Base-by-base conservation (phyloP, 2,888 invertebrate species). In the Chymomyza procnemis region DNA sequence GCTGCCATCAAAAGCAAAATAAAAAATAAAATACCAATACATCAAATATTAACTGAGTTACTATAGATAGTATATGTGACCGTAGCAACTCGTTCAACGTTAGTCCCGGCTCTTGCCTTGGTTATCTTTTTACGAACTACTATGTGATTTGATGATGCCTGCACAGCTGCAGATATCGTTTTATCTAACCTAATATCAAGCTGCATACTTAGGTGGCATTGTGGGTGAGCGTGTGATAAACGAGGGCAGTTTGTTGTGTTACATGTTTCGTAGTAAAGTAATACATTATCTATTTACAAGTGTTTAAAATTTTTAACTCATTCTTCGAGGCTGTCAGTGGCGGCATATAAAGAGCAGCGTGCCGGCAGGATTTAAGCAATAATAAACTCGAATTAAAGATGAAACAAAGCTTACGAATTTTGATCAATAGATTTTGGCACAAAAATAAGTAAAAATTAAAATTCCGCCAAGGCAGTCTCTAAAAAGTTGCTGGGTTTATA, bases 181-280 rank as follows among this genome's bases (percentile, higher is more conserved):
- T 67, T 64, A 68, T 68, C 68, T 69, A n/a, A n/a, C n/a, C n/a
- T 50, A 66, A 54, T 41, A 41, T 41, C 2, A 12, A 3, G 34
- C 12, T 41, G 34, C 34, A 9, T 3, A 41, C 34, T 41, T 12
- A 1, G 12, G 9, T 5, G 34, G 6, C 3, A 41, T 12, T 41
- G 12, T 41, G 34, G 12, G 6, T 41, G 1, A 2, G 34, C 12
- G 34, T 41, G 12, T 1, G 34, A 1, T 9, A 9, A 12, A 12
- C 12, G 34, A 41, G 26, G 26, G 26, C 26, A 26, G 26, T 26
- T 26, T 26, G 26, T 6, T 5, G 4, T 26, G 4, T 26, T 1
- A 4, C 22, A 22, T 22, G 2, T 22, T 22, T 4, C 22, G 22
- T 22, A 3, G 22, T 22, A 22, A 22, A 3, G 2, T 4, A 2